These are phyloP conservation scores for Gnatocerus cornutus DNA, from an alignment of 2,888 invertebrate genomes.

Conservation along the genomic window DNA sequence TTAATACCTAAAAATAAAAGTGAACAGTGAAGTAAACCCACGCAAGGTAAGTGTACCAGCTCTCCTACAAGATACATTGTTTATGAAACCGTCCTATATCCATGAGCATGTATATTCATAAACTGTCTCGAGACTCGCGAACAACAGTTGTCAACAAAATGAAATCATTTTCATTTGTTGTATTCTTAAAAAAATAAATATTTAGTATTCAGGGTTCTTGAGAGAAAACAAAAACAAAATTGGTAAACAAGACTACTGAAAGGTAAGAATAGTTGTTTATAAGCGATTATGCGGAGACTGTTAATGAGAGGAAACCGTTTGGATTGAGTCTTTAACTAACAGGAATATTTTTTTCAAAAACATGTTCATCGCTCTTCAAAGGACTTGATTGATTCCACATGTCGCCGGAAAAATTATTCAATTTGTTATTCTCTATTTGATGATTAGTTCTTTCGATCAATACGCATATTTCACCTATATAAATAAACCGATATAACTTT, in stretches of 20 bases:
- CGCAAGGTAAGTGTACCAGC: not conserved
- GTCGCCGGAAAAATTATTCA: conserved; percentile 38
- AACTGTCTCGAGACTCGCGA: not conserved
- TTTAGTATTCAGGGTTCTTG: conserved; percentile 8
- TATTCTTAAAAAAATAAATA: conserved; percentile 24
- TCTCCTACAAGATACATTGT: not conserved
- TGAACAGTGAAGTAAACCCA: not conserved
- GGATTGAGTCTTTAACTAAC: conserved; percentile 21
- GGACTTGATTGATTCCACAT: conserved; percentile 38
- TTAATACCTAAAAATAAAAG: not conserved
- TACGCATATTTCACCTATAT: conserved; percentile 33
- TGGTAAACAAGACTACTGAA: conserved; percentile 10
- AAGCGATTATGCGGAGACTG: conserved; percentile 37
- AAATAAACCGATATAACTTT: conserved; percentile 45
- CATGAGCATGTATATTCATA: not conserved
- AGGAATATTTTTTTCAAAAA: conserved; percentile 26
- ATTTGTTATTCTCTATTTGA: conserved; percentile 44
- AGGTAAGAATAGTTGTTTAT: conserved; percentile 29
- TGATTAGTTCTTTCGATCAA: conserved; percentile 43
- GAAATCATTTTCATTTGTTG: conserved; percentile 3
- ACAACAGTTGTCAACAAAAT: conserved; percentile 2
- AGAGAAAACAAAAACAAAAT: conserved; percentile 16
- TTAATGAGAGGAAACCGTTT: conserved; percentile 37
- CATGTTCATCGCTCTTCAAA: conserved; percentile 25
- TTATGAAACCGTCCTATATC: not conserved